A percentile compares a stretch with the other conserved stretches of the same genome.
phyloP scores from a whole-genome alignment of 1,140 invertebrate genomes.

The Araneus ventricosus region DNA sequence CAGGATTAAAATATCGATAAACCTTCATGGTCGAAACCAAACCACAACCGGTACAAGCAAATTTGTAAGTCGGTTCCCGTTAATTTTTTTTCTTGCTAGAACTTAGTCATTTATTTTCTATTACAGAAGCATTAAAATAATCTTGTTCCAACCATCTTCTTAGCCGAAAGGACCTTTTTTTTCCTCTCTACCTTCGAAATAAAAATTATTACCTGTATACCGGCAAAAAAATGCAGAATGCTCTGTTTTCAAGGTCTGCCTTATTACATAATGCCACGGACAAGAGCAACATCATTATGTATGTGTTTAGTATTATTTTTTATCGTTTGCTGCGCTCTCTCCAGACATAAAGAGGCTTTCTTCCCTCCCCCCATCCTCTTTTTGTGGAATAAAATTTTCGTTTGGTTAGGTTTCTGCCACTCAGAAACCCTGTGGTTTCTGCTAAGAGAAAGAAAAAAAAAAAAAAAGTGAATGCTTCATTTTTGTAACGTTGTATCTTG shows the following conservation, averaged over 20 bases:
- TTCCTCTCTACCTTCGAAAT: background rate
- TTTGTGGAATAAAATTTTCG: too few species aligned
- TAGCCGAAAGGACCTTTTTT: background rate
- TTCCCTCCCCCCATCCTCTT: background rate
- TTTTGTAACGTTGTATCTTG: too few species aligned
- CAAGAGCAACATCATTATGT: background rate
- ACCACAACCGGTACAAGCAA: background rate
- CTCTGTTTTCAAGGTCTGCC: background rate
- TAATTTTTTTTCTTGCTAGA: background rate
- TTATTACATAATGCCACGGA: constrained; percentile 2
- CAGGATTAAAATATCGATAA: too few species aligned
- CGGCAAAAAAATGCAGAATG: background rate
- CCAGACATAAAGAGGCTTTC: background rate
- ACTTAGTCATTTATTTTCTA: background rate
- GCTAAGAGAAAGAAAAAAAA: too few species aligned
- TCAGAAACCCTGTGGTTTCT: too few species aligned
- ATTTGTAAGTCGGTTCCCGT: background rate
- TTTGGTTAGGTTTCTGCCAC: too few species aligned
- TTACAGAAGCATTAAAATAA: background rate
- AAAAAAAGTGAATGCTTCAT: too few species aligned
- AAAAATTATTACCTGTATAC: constrained; percentile 13
- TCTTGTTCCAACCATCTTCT: background rate
- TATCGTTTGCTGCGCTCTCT: background rate
- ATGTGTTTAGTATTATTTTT: background rate
- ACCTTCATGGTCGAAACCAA: background rate